These are phyloP conservation scores for Phyllostomus discolor DNA, from an alignment of 2,113 vertebrate genomes.

Conservation along the genomic window DNA sequence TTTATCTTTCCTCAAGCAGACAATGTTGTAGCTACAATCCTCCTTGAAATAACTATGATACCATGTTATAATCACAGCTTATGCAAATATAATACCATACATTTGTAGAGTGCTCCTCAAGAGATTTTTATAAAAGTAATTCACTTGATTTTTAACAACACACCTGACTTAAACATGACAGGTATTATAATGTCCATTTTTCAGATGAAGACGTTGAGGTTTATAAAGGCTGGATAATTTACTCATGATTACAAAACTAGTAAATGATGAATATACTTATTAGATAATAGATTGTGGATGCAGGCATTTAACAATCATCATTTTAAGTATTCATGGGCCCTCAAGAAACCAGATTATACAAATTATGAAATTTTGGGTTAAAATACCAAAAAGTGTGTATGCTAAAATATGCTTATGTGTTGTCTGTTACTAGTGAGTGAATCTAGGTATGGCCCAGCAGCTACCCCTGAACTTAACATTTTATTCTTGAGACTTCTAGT, in stretches of 20 bases:
- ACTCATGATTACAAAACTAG: not conserved
- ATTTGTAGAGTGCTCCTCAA: not conserved
- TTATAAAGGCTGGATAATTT: not conserved
- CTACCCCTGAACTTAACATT: not conserved
- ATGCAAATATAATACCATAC: not conserved
- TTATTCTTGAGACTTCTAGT: too few species aligned
- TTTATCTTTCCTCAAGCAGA: not conserved
- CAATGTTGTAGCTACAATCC: not conserved
- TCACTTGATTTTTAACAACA: not conserved
- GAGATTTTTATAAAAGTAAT: not conserved
- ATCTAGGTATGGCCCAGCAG: not conserved
- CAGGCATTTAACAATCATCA: not conserved
- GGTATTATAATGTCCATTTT: not conserved
- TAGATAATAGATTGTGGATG: not conserved
- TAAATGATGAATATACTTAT: not conserved
- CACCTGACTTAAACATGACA: not conserved
- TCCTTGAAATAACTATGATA: slow-evolving; percentile 6
- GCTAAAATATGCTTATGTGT: not conserved
- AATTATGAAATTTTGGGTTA: not conserved
- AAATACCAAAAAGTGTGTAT: not conserved
- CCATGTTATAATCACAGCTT: not conserved
- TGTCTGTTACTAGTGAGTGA: not conserved
- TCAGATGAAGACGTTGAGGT: not conserved
- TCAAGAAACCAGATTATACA: not conserved
- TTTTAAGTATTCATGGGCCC: not conserved